Conservation (phyloP, 1,140 invertebrate species). For the Neodiprion virginianus region DNA sequence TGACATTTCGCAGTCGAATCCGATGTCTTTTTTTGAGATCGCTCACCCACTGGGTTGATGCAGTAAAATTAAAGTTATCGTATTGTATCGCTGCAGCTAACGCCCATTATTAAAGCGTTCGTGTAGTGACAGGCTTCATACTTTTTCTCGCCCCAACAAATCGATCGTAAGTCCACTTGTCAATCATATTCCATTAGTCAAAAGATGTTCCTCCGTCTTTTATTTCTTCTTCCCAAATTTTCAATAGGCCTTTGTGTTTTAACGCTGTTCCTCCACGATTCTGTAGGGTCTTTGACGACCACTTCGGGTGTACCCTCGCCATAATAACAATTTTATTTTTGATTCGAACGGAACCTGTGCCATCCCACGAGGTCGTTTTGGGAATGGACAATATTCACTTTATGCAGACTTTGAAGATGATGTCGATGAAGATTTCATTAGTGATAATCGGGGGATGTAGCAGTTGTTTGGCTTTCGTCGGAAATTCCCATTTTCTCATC, state of each 20-base stretch:
- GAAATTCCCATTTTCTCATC: not conserved
- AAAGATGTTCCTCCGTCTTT: constrained; percentile 12
- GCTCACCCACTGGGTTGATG: too few species aligned
- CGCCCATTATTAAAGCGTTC: constrained; percentile 32
- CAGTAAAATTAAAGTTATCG: too few species aligned
- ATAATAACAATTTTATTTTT: constrained; percentile 28
- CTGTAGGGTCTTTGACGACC: constrained; percentile 28
- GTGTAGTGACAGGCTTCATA: constrained; percentile 30
- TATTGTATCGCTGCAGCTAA: constrained; percentile 23
- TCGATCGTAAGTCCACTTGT: constrained; percentile 30
- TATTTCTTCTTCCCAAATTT: constrained; percentile 24
- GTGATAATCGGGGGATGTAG: not conserved
- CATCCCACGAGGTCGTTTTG: not conserved
- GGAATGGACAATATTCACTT: not conserved
- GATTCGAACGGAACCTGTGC: constrained; percentile 18
- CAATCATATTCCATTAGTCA: constrained; percentile 29
- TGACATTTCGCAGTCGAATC: too few species aligned
- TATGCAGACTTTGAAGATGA: not conserved
- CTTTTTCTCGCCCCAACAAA: constrained; percentile 30
- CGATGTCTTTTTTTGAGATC: too few species aligned
- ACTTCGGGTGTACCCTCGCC: constrained; percentile 28
- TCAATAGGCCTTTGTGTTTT: constrained; percentile 22
- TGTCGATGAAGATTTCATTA: constrained; percentile 3
- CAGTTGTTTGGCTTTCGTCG: not conserved
- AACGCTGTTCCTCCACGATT: constrained; percentile 22